These are phyloP conservation scores for Valencia hispanica DNA, from an alignment of 2,797 vertebrate species.

Conservation along the genomic window DNA sequence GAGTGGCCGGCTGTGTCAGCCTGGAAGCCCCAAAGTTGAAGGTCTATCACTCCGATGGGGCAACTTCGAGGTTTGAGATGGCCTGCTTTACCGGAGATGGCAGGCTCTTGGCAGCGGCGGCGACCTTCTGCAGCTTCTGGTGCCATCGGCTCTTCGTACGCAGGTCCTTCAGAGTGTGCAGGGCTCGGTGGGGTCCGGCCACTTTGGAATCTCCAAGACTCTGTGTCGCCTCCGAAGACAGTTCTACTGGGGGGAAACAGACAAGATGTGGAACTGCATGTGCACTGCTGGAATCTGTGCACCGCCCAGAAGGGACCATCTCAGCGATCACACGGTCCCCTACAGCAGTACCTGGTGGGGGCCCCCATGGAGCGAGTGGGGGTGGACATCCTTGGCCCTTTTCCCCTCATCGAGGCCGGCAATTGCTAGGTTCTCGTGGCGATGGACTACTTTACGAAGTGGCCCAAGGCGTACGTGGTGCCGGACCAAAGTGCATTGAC, in stretches of 20 bases:
- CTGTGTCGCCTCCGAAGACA: accelerated
- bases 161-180: background rate
- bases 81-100: no score
- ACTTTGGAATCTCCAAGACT: background rate
- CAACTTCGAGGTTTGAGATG: no score
- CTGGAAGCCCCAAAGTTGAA: no score
- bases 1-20: no score
- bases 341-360: conserved; percentile 26
- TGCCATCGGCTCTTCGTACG: no score
- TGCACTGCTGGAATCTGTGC: conserved; percentile 21
- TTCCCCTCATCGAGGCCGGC: background rate
- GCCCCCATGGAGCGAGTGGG: conserved; percentile 16
- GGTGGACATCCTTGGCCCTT: background rate
- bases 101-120: no score
- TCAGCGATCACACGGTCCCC: background rate
- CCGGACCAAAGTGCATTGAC: conserved; percentile 10
- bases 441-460: conserved; percentile 42
- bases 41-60: no score
- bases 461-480: conserved; percentile 16
- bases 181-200: background rate
- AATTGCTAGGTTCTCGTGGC: conserved; percentile 11
- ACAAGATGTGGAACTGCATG: conserved; percentile 5
- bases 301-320: conserved; percentile 15
- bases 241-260: background rate
- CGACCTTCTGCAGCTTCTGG: no score